These are phyloP conservation scores for Poecile atricapillus DNA, from an alignment of 2,113 vertebrate genomes.

Conservation along the genomic window DNA sequence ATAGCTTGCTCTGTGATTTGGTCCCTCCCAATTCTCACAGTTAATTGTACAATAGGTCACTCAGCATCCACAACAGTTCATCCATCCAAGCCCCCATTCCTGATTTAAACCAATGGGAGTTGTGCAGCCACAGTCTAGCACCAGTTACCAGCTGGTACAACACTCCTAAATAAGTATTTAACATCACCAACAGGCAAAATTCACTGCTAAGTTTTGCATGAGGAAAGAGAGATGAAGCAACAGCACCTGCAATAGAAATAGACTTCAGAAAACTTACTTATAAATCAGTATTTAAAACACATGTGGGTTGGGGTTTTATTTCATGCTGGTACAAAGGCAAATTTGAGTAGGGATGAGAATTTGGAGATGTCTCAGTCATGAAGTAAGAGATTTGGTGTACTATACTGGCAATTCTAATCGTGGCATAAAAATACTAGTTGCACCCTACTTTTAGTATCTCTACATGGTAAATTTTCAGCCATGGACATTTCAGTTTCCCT, in stretches of 20 bases:
- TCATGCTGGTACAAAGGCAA: background rate
- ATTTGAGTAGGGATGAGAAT: background rate
- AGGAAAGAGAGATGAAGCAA: background rate
- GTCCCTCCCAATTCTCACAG: background rate
- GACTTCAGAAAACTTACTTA: background rate
- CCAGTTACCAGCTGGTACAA: background rate
- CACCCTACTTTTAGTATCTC: background rate
- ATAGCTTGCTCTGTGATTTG: background rate
- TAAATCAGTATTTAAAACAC: background rate
- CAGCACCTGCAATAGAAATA: background rate
- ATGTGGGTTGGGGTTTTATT: rapidly evolving
- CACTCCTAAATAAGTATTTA: background rate
- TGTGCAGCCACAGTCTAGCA: background rate
- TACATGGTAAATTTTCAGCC: background rate
- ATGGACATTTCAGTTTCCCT: background rate
- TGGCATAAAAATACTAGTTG: background rate
- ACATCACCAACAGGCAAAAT: background rate
- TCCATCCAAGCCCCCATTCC: background rate
- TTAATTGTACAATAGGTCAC: background rate
- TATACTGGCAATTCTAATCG: background rate
- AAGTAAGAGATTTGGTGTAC: background rate
- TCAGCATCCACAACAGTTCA: background rate
- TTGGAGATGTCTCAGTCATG: background rate
- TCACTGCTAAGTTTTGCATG: background rate
- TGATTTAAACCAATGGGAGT: rapidly evolving